These are phyloP conservation scores for Corythornis madagascariensis DNA, from an alignment of 2,113 vertebrate genomes.

Conservation along the genomic window DNA sequence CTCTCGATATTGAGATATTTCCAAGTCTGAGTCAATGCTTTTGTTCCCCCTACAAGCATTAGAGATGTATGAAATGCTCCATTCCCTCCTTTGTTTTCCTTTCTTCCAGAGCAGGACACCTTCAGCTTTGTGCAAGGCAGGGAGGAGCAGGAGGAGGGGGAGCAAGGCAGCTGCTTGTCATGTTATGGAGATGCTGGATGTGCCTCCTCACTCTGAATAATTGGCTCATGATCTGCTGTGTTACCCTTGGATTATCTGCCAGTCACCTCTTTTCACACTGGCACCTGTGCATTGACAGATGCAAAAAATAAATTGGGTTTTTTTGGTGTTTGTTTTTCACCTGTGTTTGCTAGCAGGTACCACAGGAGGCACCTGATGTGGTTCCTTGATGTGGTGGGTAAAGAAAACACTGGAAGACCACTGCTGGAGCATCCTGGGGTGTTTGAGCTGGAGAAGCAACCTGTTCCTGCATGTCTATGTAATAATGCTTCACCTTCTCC, in stretches of 20 bases:
- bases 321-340: background rate
- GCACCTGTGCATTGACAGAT: background rate
- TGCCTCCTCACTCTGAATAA: background rate
- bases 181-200: rapidly evolving
- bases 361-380: background rate
- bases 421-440: background rate
- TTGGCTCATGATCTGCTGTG: background rate
- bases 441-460: background rate
- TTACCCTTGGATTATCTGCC: background rate
- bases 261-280: background rate
- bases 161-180: background rate
- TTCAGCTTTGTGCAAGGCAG: background rate
- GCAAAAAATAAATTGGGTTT: background rate
- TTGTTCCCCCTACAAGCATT: background rate
- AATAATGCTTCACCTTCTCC: background rate
- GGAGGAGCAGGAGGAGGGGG: background rate
- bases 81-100: background rate
- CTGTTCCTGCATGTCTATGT: rapidly evolving
- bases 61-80: background rate
- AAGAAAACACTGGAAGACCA: background rate
- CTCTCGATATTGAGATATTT: background rate
- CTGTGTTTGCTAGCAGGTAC: background rate
- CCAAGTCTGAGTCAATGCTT: background rate
- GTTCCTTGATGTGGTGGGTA: background rate
- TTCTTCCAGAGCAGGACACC: background rate